A percentile compares a stretch with the other conserved stretches of the same genome.
phyloP scores from a whole-genome alignment of 2,113 vertebrate genomes.

The Cinclus mexicanus region DNA sequence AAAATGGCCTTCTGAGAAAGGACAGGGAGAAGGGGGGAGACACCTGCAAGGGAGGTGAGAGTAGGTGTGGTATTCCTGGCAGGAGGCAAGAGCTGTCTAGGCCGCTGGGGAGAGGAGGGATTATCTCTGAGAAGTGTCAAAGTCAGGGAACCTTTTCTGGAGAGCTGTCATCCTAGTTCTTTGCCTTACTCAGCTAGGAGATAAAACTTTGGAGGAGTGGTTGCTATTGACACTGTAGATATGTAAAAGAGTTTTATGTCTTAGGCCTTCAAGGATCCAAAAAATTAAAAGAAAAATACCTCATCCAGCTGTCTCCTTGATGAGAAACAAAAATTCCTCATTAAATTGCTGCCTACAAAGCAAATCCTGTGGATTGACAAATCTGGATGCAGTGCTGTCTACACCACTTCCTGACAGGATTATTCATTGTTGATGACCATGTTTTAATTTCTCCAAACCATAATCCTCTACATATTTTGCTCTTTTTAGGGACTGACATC shows the following conservation, averaged over 20 bases:
- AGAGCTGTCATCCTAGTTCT: background rate
- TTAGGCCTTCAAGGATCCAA: background rate
- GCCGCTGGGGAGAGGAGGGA: rapidly evolving
- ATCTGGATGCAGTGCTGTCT: background rate
- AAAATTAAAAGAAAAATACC: background rate
- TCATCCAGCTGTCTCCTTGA: background rate
- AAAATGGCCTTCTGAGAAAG: background rate
- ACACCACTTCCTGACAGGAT: background rate
- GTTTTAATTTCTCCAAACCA: background rate
- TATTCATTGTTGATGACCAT: background rate
- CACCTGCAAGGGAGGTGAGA: background rate
- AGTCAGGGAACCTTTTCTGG: background rate
- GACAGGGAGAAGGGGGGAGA: background rate
- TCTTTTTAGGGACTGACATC: background rate
- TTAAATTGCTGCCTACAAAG: background rate
- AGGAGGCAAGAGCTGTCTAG: rapidly evolving
- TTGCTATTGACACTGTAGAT: background rate
- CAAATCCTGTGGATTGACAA: background rate
- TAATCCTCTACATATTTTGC: background rate
- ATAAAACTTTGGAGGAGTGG: background rate
- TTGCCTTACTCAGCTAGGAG: background rate
- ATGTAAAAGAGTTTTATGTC: background rate
- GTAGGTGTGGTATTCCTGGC: background rate
- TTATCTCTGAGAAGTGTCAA: background rate
- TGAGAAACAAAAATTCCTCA: background rate